Evolutionary conservation across 2,797 vertebrate species (phyloP).

Genomic region (Arctocebus calabarensis): DNA sequence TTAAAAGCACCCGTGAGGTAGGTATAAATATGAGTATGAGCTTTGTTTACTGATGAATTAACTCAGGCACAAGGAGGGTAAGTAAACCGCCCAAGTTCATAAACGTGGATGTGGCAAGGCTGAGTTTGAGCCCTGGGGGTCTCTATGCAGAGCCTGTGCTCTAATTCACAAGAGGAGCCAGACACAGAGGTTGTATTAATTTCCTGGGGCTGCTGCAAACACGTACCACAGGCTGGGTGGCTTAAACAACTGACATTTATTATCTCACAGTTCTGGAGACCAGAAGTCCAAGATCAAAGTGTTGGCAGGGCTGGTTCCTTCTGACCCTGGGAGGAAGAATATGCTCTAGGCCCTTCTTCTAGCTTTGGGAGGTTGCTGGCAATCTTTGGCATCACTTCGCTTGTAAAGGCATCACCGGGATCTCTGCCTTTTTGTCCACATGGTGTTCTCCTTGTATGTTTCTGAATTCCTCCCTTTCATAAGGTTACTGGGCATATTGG

Average conservation of each 20-base stretch:
- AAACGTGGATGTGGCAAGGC: not conserved
- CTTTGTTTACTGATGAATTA: not conserved
- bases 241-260: not conserved
- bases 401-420: not conserved
- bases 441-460: not conserved
- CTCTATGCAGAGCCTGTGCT: not conserved
- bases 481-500: not conserved
- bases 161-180: not conserved
- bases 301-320: not conserved
- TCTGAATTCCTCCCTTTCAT: not conserved
- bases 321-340: not conserved
- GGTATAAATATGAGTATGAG: not conserved
- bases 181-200: not conserved
- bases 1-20: not conserved
- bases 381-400: not conserved
- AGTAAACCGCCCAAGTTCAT: not conserved
- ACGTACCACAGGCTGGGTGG: too few relatives aligned
- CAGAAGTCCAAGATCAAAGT: not conserved
- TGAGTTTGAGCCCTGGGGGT: not conserved
- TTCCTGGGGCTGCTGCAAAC: not conserved
- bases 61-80: not conserved
- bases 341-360: not conserved
- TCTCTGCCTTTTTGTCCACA: not conserved
- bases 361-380: too few relatives aligned
- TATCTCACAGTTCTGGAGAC: not conserved